Base-by-base conservation (phyloP, 2,888 invertebrate genomes). In the Machimus atricapillus region DNA sequence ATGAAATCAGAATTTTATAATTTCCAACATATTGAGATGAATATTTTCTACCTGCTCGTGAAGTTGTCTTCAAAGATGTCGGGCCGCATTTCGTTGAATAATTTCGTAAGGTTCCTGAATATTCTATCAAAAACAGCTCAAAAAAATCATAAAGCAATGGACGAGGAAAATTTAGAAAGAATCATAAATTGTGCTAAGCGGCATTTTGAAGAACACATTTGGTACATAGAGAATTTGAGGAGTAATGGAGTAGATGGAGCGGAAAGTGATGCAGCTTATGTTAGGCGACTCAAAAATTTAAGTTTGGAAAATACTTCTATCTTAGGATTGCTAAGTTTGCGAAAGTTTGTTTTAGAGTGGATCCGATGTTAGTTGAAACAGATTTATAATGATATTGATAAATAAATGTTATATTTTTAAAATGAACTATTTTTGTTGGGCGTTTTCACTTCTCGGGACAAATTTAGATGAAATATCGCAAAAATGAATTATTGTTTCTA, bases 81-180 rank as follows among this genome's bases (percentile, higher is more conserved):
- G n/a, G 90, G 91, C 0, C 90, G 92, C 3, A 91, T 92, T 73
- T 90, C 91, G 0, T 76, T 89, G 3, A 88, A 90, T 0, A 89
- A 89, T 23, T 90, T 92, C 76, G 90, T 90, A 0, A 91, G 91
- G 27, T 88, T 91, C 27, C 88, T 92, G 46, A 92, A 92, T 88
- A 90, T 92, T 52, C 87, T 92, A 6, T 89, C 91, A 46, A 92
- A 92, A 88, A 91, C 91, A 0, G 89, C 90, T 1, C 43, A 85
- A 2, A 88, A 89, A 0, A 90, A 90, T 56, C 89, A 90, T 77
- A 86, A 86, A 58, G 89, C 90, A 0, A 12, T 93, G 83, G 86
- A 90, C 7, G 88, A 89, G 0, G 79, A 76, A 0, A 90, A 91
- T 46, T 56, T 93, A 87, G 90, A 90, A 40, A 88, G 87, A 66